A percentile compares a stretch with the other conserved stretches of the same genome.
These are phyloP conservation scores for Arvicanthis niloticus DNA, from an alignment of 2,113 vertebrate genomes.

Conservation along the genomic window DNA sequence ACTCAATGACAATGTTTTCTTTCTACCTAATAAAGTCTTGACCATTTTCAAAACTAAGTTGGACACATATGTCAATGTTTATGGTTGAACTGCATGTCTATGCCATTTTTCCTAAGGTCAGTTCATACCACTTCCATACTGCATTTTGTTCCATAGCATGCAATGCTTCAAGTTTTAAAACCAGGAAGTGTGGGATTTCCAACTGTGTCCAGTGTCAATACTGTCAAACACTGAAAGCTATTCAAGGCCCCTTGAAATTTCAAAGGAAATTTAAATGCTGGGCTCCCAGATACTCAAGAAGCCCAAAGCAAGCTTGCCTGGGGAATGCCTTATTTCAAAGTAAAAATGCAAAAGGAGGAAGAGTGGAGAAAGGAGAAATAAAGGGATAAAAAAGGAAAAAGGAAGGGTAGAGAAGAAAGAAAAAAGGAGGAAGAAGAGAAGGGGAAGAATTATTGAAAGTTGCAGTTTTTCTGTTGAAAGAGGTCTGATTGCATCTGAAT, in stretches of 20 bases:
- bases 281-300: not conserved
- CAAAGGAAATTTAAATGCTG: not conserved
- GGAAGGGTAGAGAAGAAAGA: not conserved
- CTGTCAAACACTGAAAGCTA: not conserved
- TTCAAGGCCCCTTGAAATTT: not conserved
- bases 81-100: not conserved
- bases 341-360: not conserved
- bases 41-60: not conserved
- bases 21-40: not conserved
- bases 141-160: not conserved
- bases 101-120: not conserved
- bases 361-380: too few relatives aligned
- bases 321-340: not conserved
- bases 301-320: too few relatives aligned
- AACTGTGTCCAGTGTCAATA: not conserved
- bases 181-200: not conserved
- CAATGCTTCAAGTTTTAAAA: not conserved
- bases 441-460: not conserved
- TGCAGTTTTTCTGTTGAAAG: not conserved
- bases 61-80: not conserved
- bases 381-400: too few relatives aligned
- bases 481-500: not conserved
- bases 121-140: not conserved
- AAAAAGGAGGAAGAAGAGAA: not conserved
- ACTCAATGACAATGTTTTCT: not conserved